Evolutionary conservation across 2,113 vertebrate genomes (phyloP), one percentile per base, ranked within the genome.

Genomic region (Pyrgilauda ruficollis): DNA sequence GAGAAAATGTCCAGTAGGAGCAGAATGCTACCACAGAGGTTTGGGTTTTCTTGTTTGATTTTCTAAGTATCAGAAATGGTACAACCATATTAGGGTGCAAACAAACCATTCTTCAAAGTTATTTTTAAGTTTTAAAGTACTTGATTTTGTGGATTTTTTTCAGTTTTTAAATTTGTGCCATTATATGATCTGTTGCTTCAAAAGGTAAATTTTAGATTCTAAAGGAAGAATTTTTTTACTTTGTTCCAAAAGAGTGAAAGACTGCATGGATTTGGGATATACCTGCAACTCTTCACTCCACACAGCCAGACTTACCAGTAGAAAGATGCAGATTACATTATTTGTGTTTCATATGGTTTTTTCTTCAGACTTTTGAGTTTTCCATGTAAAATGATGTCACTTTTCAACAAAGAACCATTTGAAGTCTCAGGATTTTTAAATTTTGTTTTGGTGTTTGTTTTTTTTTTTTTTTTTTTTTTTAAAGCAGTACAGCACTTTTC

Each of bases 61-160:
- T 62, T 50, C 39, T 47, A 12, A 4, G 1, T 30, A 30, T 81
- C 26, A 46, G 27, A 63, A 85, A 46, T 1, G 0, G 9, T 30
- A 15, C 26, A 44, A 22, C 9, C 13, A 8, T 7, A 19, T 53
- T 5, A 23, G 0, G 0, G 11, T n/a, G 30, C 67, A 22, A 26
- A 28, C 15, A 74, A 90, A 64, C 61, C 2, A 5, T 26, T 56
- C 43, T 85, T 78, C 37, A 39, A 49, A 37, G 11, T 22, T 43
- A 35, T 2, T 75, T 53, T 46, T 20, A 41, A 37, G 7, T 56
- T 75, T 73, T 31, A 27, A 85, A 74, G 21, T 28, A 20, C 35
- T 75, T 5, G 26, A 11, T 2, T 72, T 44, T 13, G 3, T n/a
- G 24, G 23, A 2, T 13, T 39, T 43, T 59, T 18, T 50, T 2